A percentile compares a stretch with the other conserved stretches of the same genome.
Conservation (phyloP, 1,140 invertebrate species). For the Drosophila burlai region DNA sequence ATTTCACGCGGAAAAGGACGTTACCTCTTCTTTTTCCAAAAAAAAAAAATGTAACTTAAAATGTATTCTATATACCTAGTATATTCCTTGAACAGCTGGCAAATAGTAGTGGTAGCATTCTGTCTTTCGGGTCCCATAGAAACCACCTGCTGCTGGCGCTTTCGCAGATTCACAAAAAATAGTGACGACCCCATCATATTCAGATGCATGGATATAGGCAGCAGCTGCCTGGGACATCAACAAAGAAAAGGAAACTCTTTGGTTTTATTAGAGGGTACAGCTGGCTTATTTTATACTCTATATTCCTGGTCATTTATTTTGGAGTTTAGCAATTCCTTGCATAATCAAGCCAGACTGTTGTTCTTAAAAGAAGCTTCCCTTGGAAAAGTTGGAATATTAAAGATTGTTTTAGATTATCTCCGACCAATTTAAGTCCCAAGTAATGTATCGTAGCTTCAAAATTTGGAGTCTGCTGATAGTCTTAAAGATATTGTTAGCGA, state of each 20-base stretch:
- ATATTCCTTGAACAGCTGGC: neutral
- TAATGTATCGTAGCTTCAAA: neutral
- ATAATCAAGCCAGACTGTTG: neutral
- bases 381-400: neutral
- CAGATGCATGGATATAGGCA: constrained; percentile 48
- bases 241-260: constrained; percentile 8
- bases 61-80: neutral
- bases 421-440: too few relatives aligned
- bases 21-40: neutral
- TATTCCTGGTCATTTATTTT: neutral
- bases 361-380: too few relatives aligned
- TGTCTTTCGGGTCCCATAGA: constrained; percentile 41
- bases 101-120: constrained; percentile 42
- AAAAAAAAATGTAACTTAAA: constrained; percentile 4
- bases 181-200: constrained; percentile 49
- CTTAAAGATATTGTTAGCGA: neutral
- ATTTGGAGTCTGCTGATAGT: neutral
- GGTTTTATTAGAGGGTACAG: neutral
- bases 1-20: constrained; percentile 42
- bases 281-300: neutral
- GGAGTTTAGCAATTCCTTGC: neutral
- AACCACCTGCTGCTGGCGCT: constrained; percentile 73
- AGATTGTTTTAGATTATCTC: neutral
- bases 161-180: constrained; percentile 15
- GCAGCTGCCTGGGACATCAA: constrained; percentile 59